Evolutionary conservation across 2,113 vertebrate genomes (phyloP).

Genomic region (Daboia siamensis): DNA sequence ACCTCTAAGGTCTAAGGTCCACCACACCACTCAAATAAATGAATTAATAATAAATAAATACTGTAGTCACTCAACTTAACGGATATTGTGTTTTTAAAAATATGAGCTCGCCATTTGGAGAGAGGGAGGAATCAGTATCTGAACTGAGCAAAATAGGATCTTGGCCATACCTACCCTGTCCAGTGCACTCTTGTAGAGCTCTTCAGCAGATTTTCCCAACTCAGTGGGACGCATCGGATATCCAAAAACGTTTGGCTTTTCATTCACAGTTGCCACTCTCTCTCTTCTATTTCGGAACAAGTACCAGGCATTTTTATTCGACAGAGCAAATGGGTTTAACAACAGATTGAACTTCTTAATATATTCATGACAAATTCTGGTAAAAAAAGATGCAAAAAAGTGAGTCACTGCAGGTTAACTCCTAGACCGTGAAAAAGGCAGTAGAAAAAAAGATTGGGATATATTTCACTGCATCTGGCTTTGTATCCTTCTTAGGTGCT

Average conservation of each 20-base stretch:
- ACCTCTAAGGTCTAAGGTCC: no score
- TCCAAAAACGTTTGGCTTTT: neutral
- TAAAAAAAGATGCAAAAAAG: neutral
- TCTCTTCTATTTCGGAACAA: neutral
- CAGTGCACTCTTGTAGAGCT: neutral
- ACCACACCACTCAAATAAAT: no score
- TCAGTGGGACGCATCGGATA: neutral
- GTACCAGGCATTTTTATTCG: slow-evolving; percentile 5
- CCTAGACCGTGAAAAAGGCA: neutral
- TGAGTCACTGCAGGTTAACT: neutral
- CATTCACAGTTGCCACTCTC: neutral
- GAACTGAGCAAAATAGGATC: neutral
- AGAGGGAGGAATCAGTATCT: no score
- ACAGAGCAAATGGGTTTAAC: neutral
- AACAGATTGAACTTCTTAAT: slow-evolving; percentile 10
- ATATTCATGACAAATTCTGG: slow-evolving; percentile 16
- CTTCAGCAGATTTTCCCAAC: neutral
- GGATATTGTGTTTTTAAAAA: no score
- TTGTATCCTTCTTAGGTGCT: neutral
- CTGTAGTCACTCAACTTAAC: no score
- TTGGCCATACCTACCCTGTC: neutral
- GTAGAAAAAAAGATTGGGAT: neutral
- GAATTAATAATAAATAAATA: no score
- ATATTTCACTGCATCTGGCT: neutral
- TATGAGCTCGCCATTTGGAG: no score